phyloP scores from a whole-genome alignment of 2,888 invertebrate genomes.

The Scelioninae gen. 2 region DNA sequence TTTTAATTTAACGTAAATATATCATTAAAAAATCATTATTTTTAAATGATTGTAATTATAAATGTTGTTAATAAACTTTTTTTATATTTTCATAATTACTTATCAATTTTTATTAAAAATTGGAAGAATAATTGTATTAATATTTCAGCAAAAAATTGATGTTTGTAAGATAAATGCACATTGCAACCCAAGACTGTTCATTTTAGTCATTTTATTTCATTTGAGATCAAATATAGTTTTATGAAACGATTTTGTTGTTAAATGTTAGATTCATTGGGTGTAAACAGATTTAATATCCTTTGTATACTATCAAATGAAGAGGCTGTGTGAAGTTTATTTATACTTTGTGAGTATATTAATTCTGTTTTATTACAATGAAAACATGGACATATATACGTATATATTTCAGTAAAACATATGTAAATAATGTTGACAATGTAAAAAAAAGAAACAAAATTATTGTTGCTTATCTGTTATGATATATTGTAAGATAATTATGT shows the following conservation, averaged over 20 bases:
- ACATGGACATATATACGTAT: constrained; percentile 23
- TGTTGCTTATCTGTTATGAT: constrained; percentile 21
- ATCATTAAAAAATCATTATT: background rate
- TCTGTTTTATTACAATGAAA: constrained; percentile 9
- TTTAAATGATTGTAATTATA: background rate
- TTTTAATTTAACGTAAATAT: background rate
- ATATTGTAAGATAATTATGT: constrained; percentile 25
- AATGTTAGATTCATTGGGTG: constrained; percentile 8
- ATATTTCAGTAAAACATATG: constrained; percentile 28
- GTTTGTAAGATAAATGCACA: too few relatives aligned
- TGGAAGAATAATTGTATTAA: too few relatives aligned
- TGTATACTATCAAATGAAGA: constrained; percentile 35
- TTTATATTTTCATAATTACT: too few relatives aligned
- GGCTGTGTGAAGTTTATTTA: constrained; percentile 41
- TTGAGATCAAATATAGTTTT: background rate
- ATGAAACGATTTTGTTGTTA: background rate
- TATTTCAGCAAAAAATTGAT: too few relatives aligned
- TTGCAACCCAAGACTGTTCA: too few relatives aligned
- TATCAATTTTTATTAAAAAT: too few relatives aligned
- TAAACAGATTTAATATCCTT: constrained; percentile 18
- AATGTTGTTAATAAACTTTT: background rate
- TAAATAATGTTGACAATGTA: constrained; percentile 42
- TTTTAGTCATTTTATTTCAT: constrained; percentile 9
- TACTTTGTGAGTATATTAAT: constrained; percentile 27
- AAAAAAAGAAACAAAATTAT: constrained; percentile 7